Evolutionary conservation across 2,888 invertebrate genomes (phyloP).

Genomic region (Lithophane semibrunnea): DNA sequence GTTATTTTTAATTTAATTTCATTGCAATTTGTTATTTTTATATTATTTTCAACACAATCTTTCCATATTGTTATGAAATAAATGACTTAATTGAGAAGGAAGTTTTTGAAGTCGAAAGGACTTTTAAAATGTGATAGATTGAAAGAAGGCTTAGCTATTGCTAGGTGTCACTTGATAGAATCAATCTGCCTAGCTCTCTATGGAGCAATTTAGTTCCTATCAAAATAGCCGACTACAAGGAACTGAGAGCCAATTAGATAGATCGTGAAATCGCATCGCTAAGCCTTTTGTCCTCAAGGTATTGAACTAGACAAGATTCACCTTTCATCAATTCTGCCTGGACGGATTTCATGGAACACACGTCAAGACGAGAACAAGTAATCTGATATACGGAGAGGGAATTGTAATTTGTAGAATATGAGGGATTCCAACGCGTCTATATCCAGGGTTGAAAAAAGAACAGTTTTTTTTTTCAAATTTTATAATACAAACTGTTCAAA

Average conservation of each 20-base stretch:
- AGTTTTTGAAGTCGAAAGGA: not conserved
- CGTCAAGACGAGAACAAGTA: not conserved
- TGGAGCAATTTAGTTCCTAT: not conserved
- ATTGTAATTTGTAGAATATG: constrained; percentile 6
- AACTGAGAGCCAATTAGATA: not conserved
- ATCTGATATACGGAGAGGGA: not conserved
- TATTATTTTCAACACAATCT: too few relatives aligned
- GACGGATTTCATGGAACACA: not conserved
- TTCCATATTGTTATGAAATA: too few relatives aligned
- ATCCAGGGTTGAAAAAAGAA: too few relatives aligned
- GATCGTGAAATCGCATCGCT: not conserved
- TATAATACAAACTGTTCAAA: too few relatives aligned
- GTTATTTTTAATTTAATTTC: too few relatives aligned
- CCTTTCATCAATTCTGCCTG: constrained; percentile 8
- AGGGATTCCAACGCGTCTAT: not conserved
- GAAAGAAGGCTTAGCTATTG: not conserved
- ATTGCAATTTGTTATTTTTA: too few relatives aligned
- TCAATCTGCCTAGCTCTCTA: not conserved
- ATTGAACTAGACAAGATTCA: not conserved
- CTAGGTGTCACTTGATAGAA: not conserved
- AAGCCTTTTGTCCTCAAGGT: not conserved
- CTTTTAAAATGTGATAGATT: not conserved
- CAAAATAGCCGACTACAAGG: not conserved
- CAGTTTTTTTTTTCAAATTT: too few relatives aligned
- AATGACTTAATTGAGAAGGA: too few relatives aligned